Evolutionary conservation across 2,797 vertebrate species (phyloP).

Genomic region (Gallirallus australis): DNA sequence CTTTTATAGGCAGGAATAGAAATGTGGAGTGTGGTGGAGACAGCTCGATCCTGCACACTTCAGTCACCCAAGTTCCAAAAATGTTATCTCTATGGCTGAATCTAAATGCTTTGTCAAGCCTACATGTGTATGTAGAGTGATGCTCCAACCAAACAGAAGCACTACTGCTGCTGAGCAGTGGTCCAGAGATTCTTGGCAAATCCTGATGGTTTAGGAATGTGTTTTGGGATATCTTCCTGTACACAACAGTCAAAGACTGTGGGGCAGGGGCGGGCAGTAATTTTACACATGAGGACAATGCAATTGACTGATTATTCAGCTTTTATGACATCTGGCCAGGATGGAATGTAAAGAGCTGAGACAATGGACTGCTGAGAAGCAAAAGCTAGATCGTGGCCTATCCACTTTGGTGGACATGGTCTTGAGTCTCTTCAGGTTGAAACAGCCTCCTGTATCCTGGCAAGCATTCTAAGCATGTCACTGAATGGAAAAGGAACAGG

Average conservation of each 20-base stretch:
- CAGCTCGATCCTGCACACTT: not conserved
- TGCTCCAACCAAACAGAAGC: not conserved
- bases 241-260: not conserved
- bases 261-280: rapidly evolving
- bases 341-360: not conserved
- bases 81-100: not conserved
- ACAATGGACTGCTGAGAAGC: not conserved
- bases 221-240: not conserved
- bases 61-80: not conserved
- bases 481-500: not conserved
- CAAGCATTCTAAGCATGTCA: not conserved
- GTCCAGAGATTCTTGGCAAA: not conserved
- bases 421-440: not conserved
- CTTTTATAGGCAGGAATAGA: not conserved
- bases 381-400: not conserved
- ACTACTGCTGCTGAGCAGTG: not conserved
- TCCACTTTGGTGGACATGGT: rapidly evolving
- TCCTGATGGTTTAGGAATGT: not conserved
- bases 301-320: not conserved
- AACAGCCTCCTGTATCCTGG: not conserved
- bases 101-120: not conserved
- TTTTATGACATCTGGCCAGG: not conserved
- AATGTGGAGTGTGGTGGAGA: not conserved
- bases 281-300: not conserved
- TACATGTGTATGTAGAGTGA: not conserved